Evolutionary conservation across 2,888 invertebrate species (phyloP).

Genomic region (Cosmopolites sordidus): DNA sequence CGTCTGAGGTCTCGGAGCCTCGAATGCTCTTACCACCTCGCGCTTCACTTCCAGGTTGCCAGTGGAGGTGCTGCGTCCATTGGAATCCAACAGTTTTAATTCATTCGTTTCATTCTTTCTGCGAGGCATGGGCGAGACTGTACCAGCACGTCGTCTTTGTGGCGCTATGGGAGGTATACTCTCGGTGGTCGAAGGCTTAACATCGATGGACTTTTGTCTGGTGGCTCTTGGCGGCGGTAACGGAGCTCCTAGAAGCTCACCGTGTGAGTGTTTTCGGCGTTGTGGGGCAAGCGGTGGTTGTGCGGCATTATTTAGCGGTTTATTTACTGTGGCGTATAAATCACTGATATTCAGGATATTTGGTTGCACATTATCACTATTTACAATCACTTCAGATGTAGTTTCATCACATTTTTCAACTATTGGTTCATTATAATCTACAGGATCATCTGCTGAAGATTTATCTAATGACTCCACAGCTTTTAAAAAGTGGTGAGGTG

Average conservation of each 20-base stretch:
- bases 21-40: constrained; percentile 32
- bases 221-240: constrained; percentile 33
- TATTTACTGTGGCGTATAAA: constrained; percentile 36
- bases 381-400: not conserved
- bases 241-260: constrained; percentile 7
- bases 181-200: constrained; percentile 26
- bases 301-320: constrained; percentile 28
- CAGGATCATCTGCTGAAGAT: constrained; percentile 8
- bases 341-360: constrained; percentile 27
- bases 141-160: constrained; percentile 32
- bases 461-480: constrained; percentile 28
- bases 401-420: constrained; percentile 4
- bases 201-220: constrained; percentile 41
- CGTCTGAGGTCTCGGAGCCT: constrained; percentile 31
- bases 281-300: constrained; percentile 32
- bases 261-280: constrained; percentile 26
- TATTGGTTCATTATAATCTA: constrained; percentile 10
- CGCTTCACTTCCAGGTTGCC: constrained; percentile 31
- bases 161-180: constrained; percentile 30
- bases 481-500: constrained; percentile 30
- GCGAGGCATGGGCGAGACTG: constrained; percentile 33
- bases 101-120: constrained; percentile 25
- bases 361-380: not conserved
- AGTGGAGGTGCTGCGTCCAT: constrained; percentile 30
- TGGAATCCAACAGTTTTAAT: constrained; percentile 7